Evolutionary conservation across 2,888 invertebrate genomes (phyloP).

Genomic region (Barypeithes pellucidus): DNA sequence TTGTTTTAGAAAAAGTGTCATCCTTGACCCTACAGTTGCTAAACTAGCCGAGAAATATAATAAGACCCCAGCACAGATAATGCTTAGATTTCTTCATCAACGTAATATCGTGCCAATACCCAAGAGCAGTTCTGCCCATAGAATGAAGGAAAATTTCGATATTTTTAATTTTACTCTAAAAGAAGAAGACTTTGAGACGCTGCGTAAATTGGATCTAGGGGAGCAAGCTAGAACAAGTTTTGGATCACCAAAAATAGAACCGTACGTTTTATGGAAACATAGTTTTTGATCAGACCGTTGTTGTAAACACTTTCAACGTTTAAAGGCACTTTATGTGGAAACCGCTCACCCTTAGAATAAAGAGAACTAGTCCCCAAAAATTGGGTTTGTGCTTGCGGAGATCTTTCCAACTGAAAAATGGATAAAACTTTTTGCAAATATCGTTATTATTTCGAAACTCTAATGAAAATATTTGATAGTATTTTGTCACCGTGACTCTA

Average conservation of each 20-base stretch:
- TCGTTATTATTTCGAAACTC: too few relatives aligned
- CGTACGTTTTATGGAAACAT: neutral
- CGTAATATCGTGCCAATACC: neutral
- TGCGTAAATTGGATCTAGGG: neutral
- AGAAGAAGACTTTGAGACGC: neutral
- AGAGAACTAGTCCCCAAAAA: too few relatives aligned
- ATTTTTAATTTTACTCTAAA: neutral
- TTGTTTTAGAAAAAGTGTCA: neutral
- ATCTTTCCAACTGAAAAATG: too few relatives aligned
- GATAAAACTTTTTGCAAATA: too few relatives aligned
- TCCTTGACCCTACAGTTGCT: neutral
- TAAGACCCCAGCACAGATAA: neutral
- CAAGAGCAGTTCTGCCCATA: neutral
- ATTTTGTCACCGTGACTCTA: too few relatives aligned
- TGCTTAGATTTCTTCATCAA: neutral
- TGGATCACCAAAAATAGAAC: neutral
- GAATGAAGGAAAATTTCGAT: neutral
- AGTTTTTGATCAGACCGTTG: too few relatives aligned
- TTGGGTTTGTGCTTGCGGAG: too few relatives aligned
- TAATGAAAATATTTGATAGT: too few relatives aligned
- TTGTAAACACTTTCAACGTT: too few relatives aligned
- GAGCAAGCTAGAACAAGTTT: slow-evolving; percentile 5
- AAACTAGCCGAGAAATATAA: slow-evolving; percentile 8
- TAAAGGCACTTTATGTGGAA: too few relatives aligned
- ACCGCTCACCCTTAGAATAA: too few relatives aligned